Evolutionary conservation across 1,140 invertebrate genomes (phyloP).

Genomic region (Diachasmimorpha longicaudata): DNA sequence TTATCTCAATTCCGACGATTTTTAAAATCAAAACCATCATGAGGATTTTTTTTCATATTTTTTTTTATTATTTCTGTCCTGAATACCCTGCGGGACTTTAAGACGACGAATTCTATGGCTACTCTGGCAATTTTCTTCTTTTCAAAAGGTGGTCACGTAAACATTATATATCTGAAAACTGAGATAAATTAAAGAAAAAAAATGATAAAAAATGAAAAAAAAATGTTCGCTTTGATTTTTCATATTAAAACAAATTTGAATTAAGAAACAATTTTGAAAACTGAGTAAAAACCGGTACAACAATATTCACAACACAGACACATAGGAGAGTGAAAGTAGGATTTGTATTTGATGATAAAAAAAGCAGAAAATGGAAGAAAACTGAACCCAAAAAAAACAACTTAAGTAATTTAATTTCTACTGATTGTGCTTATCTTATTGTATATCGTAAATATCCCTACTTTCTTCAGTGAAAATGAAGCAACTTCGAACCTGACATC

Average conservation of each 20-base stretch:
- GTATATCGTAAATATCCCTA: constrained; percentile 55
- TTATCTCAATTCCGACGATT: constrained; percentile 33
- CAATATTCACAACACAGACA: constrained; percentile 39
- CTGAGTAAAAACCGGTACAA: constrained; percentile 33
- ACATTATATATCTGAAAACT: constrained; percentile 50
- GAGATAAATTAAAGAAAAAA: constrained; percentile 46
- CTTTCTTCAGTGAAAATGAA: constrained; percentile 53
- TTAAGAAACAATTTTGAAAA: constrained; percentile 37
- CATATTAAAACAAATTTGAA: constrained; percentile 43
- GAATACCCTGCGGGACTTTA: constrained; percentile 51
- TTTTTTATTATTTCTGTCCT: constrained; percentile 34
- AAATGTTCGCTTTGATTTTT: constrained; percentile 61
- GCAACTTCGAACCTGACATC: constrained; percentile 30
- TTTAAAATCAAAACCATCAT: background rate
- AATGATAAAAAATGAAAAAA: constrained; percentile 37
- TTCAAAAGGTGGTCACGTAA: constrained; percentile 55
- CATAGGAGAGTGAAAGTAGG: constrained; percentile 62
- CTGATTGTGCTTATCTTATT: constrained; percentile 58
- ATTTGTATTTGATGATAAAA: constrained; percentile 57
- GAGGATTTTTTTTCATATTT: background rate
- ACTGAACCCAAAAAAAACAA: background rate
- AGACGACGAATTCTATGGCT: constrained; percentile 53
- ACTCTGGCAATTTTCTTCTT: constrained; percentile 55
- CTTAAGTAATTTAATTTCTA: constrained; percentile 60
- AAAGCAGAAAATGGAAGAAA: background rate